Base-by-base conservation (phyloP, 92 coral and sea anemone genomes). In the Ricordea florida region DNA sequence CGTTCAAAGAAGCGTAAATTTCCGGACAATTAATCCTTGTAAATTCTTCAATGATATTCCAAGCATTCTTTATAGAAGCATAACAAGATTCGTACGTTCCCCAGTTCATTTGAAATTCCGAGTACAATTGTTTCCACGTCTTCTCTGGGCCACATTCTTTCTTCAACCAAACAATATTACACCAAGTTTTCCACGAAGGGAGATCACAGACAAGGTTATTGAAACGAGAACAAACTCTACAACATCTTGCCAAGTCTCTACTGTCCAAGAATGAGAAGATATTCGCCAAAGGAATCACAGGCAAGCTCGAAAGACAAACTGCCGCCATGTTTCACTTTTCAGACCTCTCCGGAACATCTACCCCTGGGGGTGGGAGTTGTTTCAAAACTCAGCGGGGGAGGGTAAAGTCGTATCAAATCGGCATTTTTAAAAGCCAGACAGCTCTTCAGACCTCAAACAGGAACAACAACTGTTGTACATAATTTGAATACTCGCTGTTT, bases 281-380 rank as follows among this genome's bases (percentile, higher is more conserved):
- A 30, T 86, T 85, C 17, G 87, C 82, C 7, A 94, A 62, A 34
- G 93, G 93, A 30, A 88, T 84, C 15, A 75, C 81, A 44, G 98
- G 98, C 32, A 94, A 51, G 2, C 78, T 38, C 1, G 75, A 43
- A 2, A 91, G 46, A 44, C 57, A 55, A 64, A 53, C 55, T 5
- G 83, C 92, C 83, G 90, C 91, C 93, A 86, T 90, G 33, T 78
- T 82, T n/a, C n/a, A n/a, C n/a, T n/a, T n/a, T n/a, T n/a, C n/a
- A n/a, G n/a, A n/a, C n/a, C n/a, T 6, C 57, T 23, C 13, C 9
- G 3, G 15, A 4, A 2, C 17, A n/a, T 16, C n/a, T 8, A 3
- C 59, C 11, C 32, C 14, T 3, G n/a, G 32, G 59, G 31, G 59
- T 26, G 59, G 34, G 14, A 1, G n/a, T n/a, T n/a, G n/a, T n/a